phyloP scores from a whole-genome alignment of 2,797 vertebrate species.

The Premnoplex brunnescens region DNA sequence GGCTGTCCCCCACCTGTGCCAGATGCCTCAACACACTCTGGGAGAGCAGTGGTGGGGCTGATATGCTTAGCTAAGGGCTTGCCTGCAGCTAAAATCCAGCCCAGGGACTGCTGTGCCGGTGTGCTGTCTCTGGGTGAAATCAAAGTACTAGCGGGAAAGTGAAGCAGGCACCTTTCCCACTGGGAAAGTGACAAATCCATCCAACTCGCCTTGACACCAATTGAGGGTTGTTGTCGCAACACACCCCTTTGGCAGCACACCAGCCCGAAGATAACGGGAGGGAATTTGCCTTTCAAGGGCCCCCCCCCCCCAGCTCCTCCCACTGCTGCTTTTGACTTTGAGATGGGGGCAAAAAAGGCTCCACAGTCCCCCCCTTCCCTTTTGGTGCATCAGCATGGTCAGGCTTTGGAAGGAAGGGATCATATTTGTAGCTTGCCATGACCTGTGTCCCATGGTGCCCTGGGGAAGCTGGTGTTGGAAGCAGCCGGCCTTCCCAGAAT shows the following conservation, averaged over 20 bases:
- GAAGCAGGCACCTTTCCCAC: not conserved
- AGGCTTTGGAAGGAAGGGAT: not conserved
- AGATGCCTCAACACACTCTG: rapidly evolving
- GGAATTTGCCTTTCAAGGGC: not conserved
- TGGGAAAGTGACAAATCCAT: not conserved
- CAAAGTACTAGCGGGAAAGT: not conserved
- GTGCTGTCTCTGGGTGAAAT: not conserved
- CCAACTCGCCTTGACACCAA: rapidly evolving
- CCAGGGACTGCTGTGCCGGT: rapidly evolving
- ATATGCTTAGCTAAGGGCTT: not conserved
- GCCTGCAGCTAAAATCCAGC: not conserved
- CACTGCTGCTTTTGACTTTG: not conserved
- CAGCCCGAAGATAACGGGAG: not conserved
- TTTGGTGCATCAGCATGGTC: not conserved
- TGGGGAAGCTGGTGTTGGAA: not conserved
- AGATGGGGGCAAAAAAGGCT: not conserved
- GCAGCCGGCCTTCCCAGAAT: not conserved
- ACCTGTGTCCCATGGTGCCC: not conserved
- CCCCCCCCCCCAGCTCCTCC: not conserved
- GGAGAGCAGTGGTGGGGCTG: not conserved
- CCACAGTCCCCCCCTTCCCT: not conserved
- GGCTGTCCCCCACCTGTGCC: not conserved
- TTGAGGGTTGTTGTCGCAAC: not conserved
- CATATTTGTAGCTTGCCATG: not conserved
- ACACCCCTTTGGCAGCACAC: constrained; percentile 7